Evolutionary conservation across 2,113 vertebrate species (phyloP).

Genomic region (Monarcha castaneiventris): DNA sequence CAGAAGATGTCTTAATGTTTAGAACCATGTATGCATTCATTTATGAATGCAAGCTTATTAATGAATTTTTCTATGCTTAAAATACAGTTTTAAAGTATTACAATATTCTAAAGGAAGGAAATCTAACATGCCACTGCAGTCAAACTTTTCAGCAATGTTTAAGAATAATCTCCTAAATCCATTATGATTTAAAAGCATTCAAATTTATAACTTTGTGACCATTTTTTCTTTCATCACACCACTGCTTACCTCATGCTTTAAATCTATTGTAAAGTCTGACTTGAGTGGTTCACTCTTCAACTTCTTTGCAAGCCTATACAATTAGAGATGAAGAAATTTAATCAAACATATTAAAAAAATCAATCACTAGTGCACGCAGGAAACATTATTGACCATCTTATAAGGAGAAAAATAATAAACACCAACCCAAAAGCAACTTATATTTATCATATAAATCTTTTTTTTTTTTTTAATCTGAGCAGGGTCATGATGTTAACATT

Average conservation of each 20-base stretch:
- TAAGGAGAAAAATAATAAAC: background rate
- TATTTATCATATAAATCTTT: background rate
- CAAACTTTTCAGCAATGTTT: background rate
- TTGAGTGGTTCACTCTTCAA: constrained; percentile 87
- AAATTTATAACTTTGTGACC: background rate
- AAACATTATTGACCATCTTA: background rate
- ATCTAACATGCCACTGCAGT: background rate
- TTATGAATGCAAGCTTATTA: background rate
- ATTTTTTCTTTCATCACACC: background rate
- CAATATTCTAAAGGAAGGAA: background rate
- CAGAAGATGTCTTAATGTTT: background rate
- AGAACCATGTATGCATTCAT: background rate
- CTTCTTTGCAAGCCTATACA: constrained; percentile 84
- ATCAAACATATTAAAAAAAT: background rate
- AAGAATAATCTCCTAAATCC: background rate
- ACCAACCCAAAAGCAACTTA: background rate
- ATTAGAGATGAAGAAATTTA: constrained; percentile 37
- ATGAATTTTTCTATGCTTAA: background rate
- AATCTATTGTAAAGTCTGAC: constrained; percentile 97
- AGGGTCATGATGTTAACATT: background rate
- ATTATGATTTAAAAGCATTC: background rate
- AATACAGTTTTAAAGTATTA: background rate
- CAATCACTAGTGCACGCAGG: background rate
- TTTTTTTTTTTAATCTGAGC: background rate
- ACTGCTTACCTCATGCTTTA: constrained; percentile 91